Conservation (phyloP, 2,888 invertebrate genomes). For the Amiota communis region DNA sequence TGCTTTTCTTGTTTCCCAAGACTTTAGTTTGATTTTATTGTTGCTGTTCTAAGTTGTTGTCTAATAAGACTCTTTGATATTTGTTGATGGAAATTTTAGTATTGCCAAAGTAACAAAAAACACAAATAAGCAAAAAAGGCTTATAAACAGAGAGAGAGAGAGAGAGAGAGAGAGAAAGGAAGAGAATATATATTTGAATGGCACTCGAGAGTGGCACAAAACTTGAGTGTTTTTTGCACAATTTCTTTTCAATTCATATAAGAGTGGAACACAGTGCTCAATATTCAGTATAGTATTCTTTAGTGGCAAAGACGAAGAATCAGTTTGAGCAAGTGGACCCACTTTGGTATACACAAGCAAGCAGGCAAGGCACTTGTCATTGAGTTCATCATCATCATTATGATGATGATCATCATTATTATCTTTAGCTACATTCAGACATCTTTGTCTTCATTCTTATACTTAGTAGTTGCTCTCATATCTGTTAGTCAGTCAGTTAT, state of each 20-base stretch:
- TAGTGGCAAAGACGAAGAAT: not conserved
- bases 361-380: conserved; percentile 5
- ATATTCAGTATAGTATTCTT: too few species aligned
- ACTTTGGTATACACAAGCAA: not conserved
- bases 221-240: conserved; percentile 64
- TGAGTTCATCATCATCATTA: conserved; percentile 9
- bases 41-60: not conserved
- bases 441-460: not conserved
- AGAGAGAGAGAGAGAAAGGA: too few species aligned
- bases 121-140: not conserved
- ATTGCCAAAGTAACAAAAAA: conserved; percentile 26
- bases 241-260: conserved; percentile 61
- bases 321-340: not conserved
- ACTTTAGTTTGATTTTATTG: not conserved
- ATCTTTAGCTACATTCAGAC: not conserved
- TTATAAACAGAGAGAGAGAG: not conserved
- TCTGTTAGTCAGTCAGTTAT: not conserved
- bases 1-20: not conserved
- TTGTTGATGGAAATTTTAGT: not conserved
- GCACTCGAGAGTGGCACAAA: conserved; percentile 6
- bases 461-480: not conserved
- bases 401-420: too few species aligned
- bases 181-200: not conserved
- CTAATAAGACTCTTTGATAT: too few species aligned
- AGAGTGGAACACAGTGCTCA: not conserved